Evolutionary conservation across 2,888 invertebrate species (phyloP), one percentile per base, ranked within the genome.

Genomic region (Drosophila vallismaia): DNA sequence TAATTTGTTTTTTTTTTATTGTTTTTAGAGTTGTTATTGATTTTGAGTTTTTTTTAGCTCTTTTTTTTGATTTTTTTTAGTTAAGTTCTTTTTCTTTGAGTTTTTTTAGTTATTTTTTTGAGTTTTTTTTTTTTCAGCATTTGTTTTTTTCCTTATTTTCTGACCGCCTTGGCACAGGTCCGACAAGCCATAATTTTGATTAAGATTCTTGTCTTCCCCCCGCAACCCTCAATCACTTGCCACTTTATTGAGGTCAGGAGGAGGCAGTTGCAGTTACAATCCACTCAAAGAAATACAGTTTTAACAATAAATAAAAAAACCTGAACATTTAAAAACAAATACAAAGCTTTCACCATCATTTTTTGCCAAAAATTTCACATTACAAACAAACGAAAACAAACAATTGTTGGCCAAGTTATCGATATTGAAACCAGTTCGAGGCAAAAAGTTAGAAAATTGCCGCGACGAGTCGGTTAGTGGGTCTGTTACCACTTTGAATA

Each of bases 211-310:
- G 51, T 26, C 31, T 49, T 6, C 19, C 12, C 12, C 14, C 36
- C 12, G 10, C n/a, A 28, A 14, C 28, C 31, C 5, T 4, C 29
- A 42, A 14, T 70, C 19, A 54, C 10, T 38, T n/a, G n/a, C n/a
- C n/a, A n/a, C n/a, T 55, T 33, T 62, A 86, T 64, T 54, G 54
- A 77, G 85, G 75, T 53, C 67, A 49, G 54, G 51, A 49, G 54
- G 51, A 4, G 42, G 33, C 49, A 59, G 38, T 58, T 36, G 9
- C 19, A 49, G 14, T 9, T 14, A n/a, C 24, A 14, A 40, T 44
- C 50, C 66, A 62, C 60, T 69, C 67, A 19, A 46, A n/a, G 14
- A 14, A 14, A 14, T 28, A 28, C 28, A 28, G 3, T 28, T 28
- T 1, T 0, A 28, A 28, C 1, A 28, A 28, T 28, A 28, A 5